phyloP scores from a whole-genome alignment of 2,113 vertebrate species.

The Rissa tridactyla region DNA sequence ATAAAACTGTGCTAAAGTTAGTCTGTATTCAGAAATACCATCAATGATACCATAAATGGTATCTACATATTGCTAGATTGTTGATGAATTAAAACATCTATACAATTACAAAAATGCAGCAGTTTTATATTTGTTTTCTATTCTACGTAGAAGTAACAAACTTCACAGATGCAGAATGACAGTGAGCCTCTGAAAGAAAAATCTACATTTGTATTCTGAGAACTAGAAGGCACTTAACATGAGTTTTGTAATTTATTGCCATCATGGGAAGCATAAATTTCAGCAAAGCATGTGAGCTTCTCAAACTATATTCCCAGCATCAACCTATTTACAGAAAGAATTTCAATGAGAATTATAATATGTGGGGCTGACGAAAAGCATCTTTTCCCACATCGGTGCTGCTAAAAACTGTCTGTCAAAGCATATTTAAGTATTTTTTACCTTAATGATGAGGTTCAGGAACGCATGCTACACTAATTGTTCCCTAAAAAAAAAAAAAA shows the following conservation, averaged over 20 bases:
- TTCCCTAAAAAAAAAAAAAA: conserved; percentile 18
- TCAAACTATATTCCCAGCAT: conserved; percentile 25
- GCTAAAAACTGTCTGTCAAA: not conserved
- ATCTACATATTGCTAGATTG: not conserved
- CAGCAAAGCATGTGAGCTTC: conserved; percentile 38
- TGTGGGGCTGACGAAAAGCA: conserved; percentile 3
- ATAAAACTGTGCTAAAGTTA: not conserved
- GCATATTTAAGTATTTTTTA: conserved; percentile 10
- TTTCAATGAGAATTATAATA: conserved; percentile 38
- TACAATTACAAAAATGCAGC: conserved; percentile 18
- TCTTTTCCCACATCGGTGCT: conserved; percentile 11
- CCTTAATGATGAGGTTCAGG: conserved; percentile 32
- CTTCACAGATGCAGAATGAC: conserved; percentile 3
- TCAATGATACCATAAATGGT: not conserved
- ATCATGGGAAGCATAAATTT: conserved; percentile 46
- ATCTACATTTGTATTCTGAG: conserved; percentile 17
- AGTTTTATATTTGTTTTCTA: conserved; percentile 14
- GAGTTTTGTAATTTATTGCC: conserved; percentile 34
- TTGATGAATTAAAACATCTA: not conserved
- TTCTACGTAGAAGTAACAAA: not conserved
- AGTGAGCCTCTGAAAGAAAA: not conserved
- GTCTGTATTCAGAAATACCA: not conserved
- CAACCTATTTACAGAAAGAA: conserved; percentile 42
- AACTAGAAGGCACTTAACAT: conserved; percentile 11
- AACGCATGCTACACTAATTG: not conserved